Evolutionary conservation across 2,113 vertebrate genomes (phyloP).

Genomic region (Colinus virginianus): DNA sequence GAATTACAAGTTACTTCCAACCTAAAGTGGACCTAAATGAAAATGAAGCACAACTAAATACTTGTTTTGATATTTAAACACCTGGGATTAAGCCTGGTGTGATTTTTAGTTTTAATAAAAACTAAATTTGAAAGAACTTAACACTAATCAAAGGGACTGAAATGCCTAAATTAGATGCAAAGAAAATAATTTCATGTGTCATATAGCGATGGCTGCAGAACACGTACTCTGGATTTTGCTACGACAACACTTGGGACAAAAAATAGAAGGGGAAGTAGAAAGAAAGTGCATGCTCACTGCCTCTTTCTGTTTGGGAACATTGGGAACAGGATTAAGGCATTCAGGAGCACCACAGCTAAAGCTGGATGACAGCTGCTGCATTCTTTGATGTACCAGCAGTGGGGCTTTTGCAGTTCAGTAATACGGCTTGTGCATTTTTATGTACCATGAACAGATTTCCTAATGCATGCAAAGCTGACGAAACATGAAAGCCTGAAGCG

Average conservation of each 20-base stretch:
- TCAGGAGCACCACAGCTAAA: neutral
- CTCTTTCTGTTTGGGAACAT: conserved; percentile 30
- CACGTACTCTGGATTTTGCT: neutral
- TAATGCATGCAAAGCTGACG: conserved; percentile 42
- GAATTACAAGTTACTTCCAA: neutral
- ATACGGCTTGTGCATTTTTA: neutral
- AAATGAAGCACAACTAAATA: neutral
- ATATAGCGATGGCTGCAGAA: neutral
- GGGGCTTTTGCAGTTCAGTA: neutral
- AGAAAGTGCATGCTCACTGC: neutral
- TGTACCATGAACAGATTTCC: neutral
- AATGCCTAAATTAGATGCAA: neutral
- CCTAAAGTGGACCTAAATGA: neutral
- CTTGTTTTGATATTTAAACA: neutral
- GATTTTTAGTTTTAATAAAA: neutral
- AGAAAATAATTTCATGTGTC: neutral
- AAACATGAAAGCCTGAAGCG: neutral
- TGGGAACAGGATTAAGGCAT: conserved; percentile 53
- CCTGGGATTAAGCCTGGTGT: neutral
- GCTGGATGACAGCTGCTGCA: conserved; percentile 52
- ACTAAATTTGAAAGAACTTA: neutral
- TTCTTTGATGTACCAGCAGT: conserved; percentile 45
- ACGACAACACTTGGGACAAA: neutral
- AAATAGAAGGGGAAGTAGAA: neutral
- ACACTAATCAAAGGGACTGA: neutral